phyloP scores from a whole-genome alignment of 2,888 invertebrate species.

The Spisula subtruncata region DNA sequence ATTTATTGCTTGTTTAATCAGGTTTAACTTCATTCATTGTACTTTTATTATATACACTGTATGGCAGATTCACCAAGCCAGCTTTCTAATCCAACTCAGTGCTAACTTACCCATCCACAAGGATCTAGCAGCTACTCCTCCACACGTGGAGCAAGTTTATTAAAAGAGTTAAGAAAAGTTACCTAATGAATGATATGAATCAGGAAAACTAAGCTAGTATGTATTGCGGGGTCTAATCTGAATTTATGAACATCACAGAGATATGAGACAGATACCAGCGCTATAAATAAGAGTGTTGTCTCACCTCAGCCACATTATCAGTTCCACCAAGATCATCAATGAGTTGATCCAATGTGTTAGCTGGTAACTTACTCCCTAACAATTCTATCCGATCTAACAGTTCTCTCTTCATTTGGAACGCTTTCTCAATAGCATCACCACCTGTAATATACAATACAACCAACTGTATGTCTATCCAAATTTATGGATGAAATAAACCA shows the following conservation, averaged over 20 bases:
- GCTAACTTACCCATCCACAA: background rate
- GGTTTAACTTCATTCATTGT: too few relatives aligned
- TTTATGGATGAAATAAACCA: background rate
- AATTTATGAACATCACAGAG: too few relatives aligned
- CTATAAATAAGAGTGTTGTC: background rate
- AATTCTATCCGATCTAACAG: conserved; percentile 94
- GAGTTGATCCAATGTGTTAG: conserved; percentile 99
- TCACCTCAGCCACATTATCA: conserved; percentile 97
- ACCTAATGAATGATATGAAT: too few relatives aligned
- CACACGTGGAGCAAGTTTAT: too few relatives aligned
- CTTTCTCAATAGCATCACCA: conserved; percentile 90
- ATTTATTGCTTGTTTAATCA: background rate
- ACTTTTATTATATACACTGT: background rate
- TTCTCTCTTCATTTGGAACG: conserved; percentile 96
- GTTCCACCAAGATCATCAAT: conserved; percentile 99
- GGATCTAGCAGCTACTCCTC: too few relatives aligned
- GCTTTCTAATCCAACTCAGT: background rate
- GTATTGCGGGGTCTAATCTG: too few relatives aligned
- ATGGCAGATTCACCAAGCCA: background rate
- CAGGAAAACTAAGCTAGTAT: too few relatives aligned
- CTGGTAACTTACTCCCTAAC: conserved; percentile 95
- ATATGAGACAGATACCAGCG: too few relatives aligned
- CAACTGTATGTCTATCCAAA: background rate
- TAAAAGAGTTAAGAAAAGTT: too few relatives aligned
- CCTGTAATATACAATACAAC: conserved; percentile 47